phyloP scores from a whole-genome alignment of 1,140 invertebrate genomes.

The Tyrophagus putrescentiae region DNA sequence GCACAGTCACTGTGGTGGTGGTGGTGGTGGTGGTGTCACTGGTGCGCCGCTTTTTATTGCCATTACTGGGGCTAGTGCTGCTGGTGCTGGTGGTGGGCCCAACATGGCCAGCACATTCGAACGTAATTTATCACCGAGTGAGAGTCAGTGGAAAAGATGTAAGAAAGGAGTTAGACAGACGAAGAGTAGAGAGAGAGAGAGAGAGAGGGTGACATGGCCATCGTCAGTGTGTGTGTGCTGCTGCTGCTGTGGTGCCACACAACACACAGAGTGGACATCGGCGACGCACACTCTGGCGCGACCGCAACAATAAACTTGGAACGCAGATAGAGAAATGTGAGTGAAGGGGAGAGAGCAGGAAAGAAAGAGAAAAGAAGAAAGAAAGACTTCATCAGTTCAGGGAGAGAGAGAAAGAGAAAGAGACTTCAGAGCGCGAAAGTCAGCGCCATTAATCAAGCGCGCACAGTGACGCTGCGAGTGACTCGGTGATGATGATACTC shows the following conservation, averaged over 20 bases:
- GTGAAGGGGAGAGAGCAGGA: background rate
- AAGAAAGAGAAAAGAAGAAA: too few relatives aligned
- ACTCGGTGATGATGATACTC: too few relatives aligned
- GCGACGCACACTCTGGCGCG: background rate
- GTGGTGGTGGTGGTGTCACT: too few relatives aligned
- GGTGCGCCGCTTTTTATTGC: slow-evolving; percentile 6
- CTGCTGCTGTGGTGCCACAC: background rate
- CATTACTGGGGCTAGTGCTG: too few relatives aligned
- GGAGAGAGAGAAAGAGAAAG: too few relatives aligned
- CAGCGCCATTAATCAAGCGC: slow-evolving; percentile 13
- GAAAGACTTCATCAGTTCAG: slow-evolving; percentile 10
- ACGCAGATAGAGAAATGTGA: too few relatives aligned
- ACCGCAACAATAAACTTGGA: slow-evolving; percentile 7
- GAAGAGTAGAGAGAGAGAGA: too few relatives aligned
- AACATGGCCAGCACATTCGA: slow-evolving; percentile 6
- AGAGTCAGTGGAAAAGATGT: too few relatives aligned
- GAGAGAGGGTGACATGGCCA: background rate
- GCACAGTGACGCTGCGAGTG: background rate
- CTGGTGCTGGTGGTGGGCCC: too few relatives aligned
- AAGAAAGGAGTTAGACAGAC: slow-evolving; percentile 11
- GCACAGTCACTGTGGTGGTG: slow-evolving; percentile 2
- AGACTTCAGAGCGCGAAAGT: too few relatives aligned
- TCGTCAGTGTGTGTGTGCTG: background rate
- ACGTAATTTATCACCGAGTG: slow-evolving; percentile 13
- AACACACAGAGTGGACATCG: background rate